Percentiles rank a stretch among this genome's conserved stretches.
Evolutionary conservation across 2,888 invertebrate genomes (phyloP).

Genomic region (Drosophila antonietae): DNA sequence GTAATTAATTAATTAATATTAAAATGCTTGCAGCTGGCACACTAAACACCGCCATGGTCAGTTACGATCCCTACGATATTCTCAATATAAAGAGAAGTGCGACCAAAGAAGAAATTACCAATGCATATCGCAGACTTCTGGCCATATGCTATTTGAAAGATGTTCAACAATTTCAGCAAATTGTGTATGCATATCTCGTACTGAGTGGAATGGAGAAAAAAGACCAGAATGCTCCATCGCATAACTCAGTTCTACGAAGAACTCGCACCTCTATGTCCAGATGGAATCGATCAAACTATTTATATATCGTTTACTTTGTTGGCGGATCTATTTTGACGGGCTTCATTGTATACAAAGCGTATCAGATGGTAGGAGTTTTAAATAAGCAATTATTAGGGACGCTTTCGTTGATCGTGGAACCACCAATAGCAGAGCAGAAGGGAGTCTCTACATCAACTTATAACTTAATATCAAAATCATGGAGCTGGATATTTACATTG

Average conservation of each 20-base stretch:
- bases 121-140: background rate
- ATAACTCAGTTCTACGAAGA: background rate
- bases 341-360: background rate
- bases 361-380: background rate
- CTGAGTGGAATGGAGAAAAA: background rate
- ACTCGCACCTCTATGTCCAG: background rate
- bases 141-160: constrained; percentile 4
- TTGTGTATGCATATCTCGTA: constrained; percentile 6
- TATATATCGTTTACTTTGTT: background rate
- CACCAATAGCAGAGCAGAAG: background rate
- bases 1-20: too few species aligned
- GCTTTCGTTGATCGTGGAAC: too few species aligned
- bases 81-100: constrained; percentile 6
- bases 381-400: background rate
- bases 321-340: background rate
- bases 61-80: constrained; percentile 9
- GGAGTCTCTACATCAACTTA: background rate
- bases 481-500: background rate
- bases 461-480: background rate
- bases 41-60: background rate
- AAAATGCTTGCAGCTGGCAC: background rate
- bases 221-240: background rate
- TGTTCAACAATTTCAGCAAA: constrained; percentile 2
- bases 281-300: background rate
- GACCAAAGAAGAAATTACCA: background rate